Base-by-base conservation (phyloP, 2,797 vertebrate species). In the Molossus alvarezi region DNA sequence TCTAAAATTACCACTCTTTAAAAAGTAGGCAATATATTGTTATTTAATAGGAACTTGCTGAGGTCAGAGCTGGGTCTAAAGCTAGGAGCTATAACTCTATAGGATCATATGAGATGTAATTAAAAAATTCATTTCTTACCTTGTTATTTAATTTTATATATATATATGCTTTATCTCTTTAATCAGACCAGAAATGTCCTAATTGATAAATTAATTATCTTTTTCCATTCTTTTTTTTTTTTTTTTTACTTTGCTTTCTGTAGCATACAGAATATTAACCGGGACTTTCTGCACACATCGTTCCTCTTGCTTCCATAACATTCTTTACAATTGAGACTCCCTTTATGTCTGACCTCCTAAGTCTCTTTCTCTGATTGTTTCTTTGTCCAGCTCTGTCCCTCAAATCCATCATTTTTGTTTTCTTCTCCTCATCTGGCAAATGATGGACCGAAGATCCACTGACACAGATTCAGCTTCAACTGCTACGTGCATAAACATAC, bases 111-210 rank as follows among this genome's bases (percentile, higher is more conserved):
- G 29, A 96, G 53, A 72, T 88, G 57, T 93, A 95, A 94, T 91
- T 97, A 55, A 95, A 88, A 95, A 95, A 72, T 88, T 85, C 17
- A 85, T 92, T 95, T 96, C 75, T 94, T 79, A 82, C 29, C 29
- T 96, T 91, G 48, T n/a, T 87, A 77, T 77, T 96, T 95, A 94
- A 93, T 60, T 91, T 96, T 91, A 45, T 86, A 57, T 57, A 64
- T 79, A 72, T 92, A 29, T 84, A 75, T 87, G 53, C 86, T 48
- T 93, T 88, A 92, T 91, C 57, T 96, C 51, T 93, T 95, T 94
- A 88, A 91, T 88, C 73, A 90, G 55, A 83, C 65, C 29, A 72
- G 41, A 88, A 83, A 69, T 64, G 58, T 82, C 51, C 81, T 92
- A 94, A 85, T 72, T 91, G 77, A 76, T 82, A 94, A 71, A 77